Evolutionary conservation across 1,140 invertebrate species (phyloP).

Genomic region (Calycopis cecrops): DNA sequence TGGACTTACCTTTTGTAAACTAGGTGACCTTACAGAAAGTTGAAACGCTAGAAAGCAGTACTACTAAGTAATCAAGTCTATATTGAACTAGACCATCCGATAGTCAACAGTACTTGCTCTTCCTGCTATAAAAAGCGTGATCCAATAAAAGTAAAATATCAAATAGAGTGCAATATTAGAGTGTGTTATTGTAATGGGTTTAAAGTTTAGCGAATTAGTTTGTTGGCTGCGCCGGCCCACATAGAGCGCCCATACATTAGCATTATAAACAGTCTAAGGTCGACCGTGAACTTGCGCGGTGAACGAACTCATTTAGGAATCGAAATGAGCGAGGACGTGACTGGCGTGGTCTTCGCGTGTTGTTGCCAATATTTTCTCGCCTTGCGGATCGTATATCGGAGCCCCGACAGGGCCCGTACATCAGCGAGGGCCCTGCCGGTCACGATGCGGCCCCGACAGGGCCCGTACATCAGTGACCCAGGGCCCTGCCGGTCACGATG

Average conservation of each 20-base stretch:
- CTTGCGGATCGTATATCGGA: constrained; percentile 42
- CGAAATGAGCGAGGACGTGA: constrained; percentile 59
- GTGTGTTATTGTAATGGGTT: background rate
- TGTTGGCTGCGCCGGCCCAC: constrained; percentile 38
- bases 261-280: constrained; percentile 38
- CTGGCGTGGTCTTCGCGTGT: constrained; percentile 39
- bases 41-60: too few species aligned
- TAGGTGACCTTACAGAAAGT: too few species aligned
- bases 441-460: constrained; percentile 25
- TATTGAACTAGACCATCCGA: too few species aligned
- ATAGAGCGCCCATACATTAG: constrained; percentile 55
- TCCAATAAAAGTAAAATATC: too few species aligned
- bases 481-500: constrained; percentile 31
- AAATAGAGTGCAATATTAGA: too few species aligned
- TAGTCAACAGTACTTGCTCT: too few species aligned
- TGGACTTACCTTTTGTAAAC: too few species aligned
- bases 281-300: constrained; percentile 41
- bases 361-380: constrained; percentile 50
- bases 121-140: too few species aligned
- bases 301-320: constrained; percentile 67
- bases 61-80: too few species aligned
- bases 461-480: constrained; percentile 24
- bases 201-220: constrained; percentile 30
- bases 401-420: constrained; percentile 32
- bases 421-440: constrained; percentile 24